Conservation (phyloP, 2,888 invertebrate species). For the Leucoma salicis region DNA sequence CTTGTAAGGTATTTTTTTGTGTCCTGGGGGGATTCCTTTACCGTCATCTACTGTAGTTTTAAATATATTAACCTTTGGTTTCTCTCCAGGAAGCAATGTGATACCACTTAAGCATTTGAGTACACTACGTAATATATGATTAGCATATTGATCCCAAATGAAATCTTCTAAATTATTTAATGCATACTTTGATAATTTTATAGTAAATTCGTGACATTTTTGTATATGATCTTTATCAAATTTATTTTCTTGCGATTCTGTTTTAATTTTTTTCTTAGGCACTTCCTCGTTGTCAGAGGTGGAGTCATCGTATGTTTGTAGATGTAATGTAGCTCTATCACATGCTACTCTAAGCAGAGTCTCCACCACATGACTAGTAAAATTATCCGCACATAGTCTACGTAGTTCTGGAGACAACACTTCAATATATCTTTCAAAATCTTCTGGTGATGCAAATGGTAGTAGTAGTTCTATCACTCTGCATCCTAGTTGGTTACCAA, state of each 20-base stretch:
- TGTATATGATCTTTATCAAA: slow-evolving; percentile 74
- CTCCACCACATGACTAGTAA: slow-evolving; percentile 90
- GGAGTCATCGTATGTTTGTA: slow-evolving; percentile 39
- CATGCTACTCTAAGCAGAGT: slow-evolving; percentile 83
- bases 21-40: slow-evolving; percentile 63
- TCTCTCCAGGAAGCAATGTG: slow-evolving; percentile 72
- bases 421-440: slow-evolving; percentile 84
- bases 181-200: slow-evolving; percentile 88
- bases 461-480: slow-evolving; percentile 89
- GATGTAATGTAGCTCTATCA: slow-evolving; percentile 70
- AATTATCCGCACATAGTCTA: slow-evolving; percentile 87
- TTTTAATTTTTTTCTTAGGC: slow-evolving; percentile 54
- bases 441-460: slow-evolving; percentile 84
- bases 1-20: slow-evolving; percentile 66
- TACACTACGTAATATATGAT: slow-evolving; percentile 88
- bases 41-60: slow-evolving; percentile 46
- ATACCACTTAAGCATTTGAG: slow-evolving; percentile 87
- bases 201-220: slow-evolving; percentile 84
- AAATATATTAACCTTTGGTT: slow-evolving; percentile 67
- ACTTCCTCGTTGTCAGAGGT: slow-evolving; percentile 38
- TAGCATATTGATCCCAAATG: slow-evolving; percentile 89
- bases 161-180: slow-evolving; percentile 94
- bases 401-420: slow-evolving; percentile 85
- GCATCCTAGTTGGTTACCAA: slow-evolving; percentile 91
- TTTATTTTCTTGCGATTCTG: slow-evolving; percentile 34